phyloP scores from a whole-genome alignment of 2,113 vertebrate species.

The Dolichotis patagonum region DNA sequence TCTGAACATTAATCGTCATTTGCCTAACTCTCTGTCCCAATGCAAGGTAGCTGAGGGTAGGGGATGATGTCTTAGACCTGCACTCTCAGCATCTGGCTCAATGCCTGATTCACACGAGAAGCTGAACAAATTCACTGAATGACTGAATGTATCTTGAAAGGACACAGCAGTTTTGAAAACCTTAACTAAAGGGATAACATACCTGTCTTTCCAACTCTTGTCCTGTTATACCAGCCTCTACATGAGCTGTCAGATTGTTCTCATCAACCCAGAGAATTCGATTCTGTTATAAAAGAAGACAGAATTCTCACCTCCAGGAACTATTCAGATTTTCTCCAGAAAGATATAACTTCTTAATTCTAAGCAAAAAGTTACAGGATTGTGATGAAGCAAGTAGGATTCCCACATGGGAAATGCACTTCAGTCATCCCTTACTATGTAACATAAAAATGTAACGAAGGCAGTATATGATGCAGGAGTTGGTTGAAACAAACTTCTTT shows the following conservation, averaged over 20 bases:
- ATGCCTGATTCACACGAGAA: neutral
- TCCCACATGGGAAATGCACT: neutral
- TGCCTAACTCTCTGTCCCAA: constrained; percentile 16
- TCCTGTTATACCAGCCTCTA: constrained; percentile 97
- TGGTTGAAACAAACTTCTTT: constrained; percentile 41
- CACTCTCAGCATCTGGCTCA: neutral
- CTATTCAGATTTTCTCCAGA: constrained; percentile 35
- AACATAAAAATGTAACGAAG: neutral
- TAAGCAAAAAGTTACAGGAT: constrained; percentile 31
- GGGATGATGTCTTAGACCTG: neutral
- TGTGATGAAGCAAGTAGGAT: constrained; percentile 18
- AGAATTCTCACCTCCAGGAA: constrained; percentile 21
- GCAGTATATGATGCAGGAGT: neutral
- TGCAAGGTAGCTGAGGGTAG: neutral
- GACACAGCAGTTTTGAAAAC: constrained; percentile 37
- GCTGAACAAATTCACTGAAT: constrained; percentile 15
- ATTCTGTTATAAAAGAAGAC: constrained; percentile 89
- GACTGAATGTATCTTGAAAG: neutral
- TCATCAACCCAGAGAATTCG: constrained; percentile 99
- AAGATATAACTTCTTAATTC: constrained; percentile 61
- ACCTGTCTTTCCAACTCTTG: constrained; percentile 98
- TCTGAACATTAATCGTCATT: constrained; percentile 10
- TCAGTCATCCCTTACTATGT: neutral
- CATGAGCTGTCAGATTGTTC: constrained; percentile 95
- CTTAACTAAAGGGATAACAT: constrained; percentile 69